Conservation (phyloP, 2,888 invertebrate genomes). For the Prionchulus punctatus region DNA sequence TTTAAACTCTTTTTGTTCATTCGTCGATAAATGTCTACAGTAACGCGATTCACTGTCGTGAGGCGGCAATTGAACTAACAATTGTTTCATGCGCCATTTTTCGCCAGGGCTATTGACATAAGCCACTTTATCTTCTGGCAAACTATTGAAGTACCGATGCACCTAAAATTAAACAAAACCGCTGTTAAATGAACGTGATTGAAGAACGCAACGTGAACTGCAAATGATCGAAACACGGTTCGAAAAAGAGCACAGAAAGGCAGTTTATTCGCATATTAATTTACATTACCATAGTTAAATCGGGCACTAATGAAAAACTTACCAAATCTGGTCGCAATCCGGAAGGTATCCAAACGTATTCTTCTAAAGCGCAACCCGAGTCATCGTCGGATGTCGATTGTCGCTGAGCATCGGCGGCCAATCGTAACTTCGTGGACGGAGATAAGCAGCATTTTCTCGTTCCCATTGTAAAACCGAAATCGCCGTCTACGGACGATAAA, state of each 20-base stretch:
- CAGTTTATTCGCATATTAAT: neutral
- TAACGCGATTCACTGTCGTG: conserved; percentile 88
- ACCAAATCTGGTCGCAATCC: conserved; percentile 92
- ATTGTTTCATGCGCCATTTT: conserved; percentile 77
- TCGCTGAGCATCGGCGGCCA: neutral
- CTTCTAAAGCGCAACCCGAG: conserved; percentile 89
- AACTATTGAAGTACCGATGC: conserved; percentile 82
- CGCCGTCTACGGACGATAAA: neutral
- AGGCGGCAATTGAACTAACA: conserved; percentile 85
- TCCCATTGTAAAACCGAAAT: neutral
- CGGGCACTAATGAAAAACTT: conserved; percentile 20
- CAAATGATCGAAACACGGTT: neutral
- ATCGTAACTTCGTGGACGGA: neutral
- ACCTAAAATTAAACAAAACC: conserved; percentile 52
- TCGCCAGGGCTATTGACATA: conserved; percentile 89
- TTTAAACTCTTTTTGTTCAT: conserved; percentile 78
- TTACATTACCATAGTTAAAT: too few relatives aligned
- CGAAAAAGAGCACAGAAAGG: neutral
- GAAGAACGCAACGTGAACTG: neutral
- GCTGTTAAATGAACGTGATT: neutral
- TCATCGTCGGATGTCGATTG: conserved; percentile 62
- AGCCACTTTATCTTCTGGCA: conserved; percentile 92
- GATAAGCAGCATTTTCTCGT: neutral
- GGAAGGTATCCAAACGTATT: conserved; percentile 95
- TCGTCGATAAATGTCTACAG: conserved; percentile 80